Evolutionary conservation across 2,888 invertebrate species (phyloP).

Genomic region (Drosophila neotestacea): DNA sequence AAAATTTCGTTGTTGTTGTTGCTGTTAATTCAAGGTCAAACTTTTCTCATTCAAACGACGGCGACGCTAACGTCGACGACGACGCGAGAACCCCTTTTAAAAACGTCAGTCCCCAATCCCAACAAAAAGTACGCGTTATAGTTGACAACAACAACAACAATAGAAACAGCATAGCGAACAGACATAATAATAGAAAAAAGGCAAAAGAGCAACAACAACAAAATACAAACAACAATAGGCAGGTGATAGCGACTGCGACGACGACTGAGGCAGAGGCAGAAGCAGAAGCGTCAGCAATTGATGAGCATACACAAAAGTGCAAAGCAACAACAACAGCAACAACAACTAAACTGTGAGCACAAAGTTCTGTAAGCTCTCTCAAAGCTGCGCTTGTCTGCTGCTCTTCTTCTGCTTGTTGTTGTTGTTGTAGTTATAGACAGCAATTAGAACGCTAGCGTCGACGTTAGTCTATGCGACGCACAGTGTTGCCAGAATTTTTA

Average conservation of each 20-base stretch:
- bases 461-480: background rate
- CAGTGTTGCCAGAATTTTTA: too few relatives aligned
- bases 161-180: conserved; percentile 46
- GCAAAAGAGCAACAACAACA: conserved; percentile 40
- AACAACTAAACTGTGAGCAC: conserved; percentile 3
- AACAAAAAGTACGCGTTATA: conserved; percentile 69
- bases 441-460: conserved; percentile 39
- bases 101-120: conserved; percentile 29
- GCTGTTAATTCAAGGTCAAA: conserved; percentile 84
- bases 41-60: conserved; percentile 73
- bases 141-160: conserved; percentile 66
- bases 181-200: conserved; percentile 62
- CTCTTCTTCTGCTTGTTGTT: background rate
- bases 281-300: conserved; percentile 33
- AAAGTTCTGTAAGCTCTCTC: conserved; percentile 15
- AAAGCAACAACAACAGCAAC: conserved; percentile 6
- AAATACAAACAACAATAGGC: conserved; percentile 44
- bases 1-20: conserved; percentile 34
- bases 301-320: conserved; percentile 29
- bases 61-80: conserved; percentile 30
- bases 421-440: conserved; percentile 14
- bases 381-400: conserved; percentile 42
- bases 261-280: conserved; percentile 9
- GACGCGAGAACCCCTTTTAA: conserved; percentile 66
- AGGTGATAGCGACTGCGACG: conserved; percentile 29